phyloP scores from a whole-genome alignment of 2,113 vertebrate genomes.

The Lates calcarifer region DNA sequence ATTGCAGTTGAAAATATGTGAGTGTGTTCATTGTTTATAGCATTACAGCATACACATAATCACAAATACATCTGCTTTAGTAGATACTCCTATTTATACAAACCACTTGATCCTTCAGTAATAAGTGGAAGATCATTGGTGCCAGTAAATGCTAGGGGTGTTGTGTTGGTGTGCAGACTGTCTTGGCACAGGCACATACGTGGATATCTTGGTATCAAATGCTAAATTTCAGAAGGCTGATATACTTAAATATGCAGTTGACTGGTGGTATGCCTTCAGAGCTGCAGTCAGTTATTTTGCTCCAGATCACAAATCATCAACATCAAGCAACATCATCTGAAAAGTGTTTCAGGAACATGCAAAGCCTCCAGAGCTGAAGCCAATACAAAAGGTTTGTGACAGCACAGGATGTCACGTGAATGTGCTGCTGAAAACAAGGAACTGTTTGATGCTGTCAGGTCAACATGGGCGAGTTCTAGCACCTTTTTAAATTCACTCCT shows the following conservation, averaged over 20 bases:
- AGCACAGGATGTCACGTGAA: slow-evolving; percentile 53
- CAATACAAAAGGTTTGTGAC: neutral
- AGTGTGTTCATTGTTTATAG: neutral
- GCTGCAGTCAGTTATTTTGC: slow-evolving; percentile 8
- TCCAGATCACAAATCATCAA: slow-evolving; percentile 11
- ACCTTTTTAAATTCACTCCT: neutral
- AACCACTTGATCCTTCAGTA: neutral
- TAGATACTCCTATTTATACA: neutral
- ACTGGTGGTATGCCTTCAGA: neutral
- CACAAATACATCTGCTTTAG: neutral
- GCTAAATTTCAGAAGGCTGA: neutral
- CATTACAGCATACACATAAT: neutral
- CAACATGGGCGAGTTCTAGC: neutral
- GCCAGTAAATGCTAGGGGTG: neutral
- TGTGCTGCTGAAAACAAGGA: slow-evolving; percentile 18
- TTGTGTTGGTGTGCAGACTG: neutral
- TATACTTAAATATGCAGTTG: neutral
- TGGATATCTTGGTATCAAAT: neutral
- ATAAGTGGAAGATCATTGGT: neutral
- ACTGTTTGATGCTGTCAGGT: slow-evolving; percentile 1
- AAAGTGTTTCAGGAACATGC: slow-evolving; percentile 10
- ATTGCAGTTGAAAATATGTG: slow-evolving; percentile 8
- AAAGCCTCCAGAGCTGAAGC: slow-evolving; percentile 37
- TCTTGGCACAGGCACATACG: neutral
- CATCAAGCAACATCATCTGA: neutral